Conservation (phyloP, 2,888 invertebrate species). For the Cinara cedri region DNA sequence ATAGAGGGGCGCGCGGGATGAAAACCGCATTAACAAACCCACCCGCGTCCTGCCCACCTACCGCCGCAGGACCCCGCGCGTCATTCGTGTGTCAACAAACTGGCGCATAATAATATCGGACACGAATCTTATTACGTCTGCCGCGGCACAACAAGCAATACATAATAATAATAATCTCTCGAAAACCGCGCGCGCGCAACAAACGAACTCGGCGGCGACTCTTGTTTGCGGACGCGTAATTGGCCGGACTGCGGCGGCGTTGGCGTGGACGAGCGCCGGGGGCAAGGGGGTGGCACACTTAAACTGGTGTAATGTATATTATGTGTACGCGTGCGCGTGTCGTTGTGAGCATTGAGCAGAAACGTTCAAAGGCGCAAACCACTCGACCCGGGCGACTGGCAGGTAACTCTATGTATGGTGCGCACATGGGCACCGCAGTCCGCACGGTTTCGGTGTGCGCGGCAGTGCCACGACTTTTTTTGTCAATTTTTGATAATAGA, state of each 20-base stretch:
- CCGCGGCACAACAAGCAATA: conserved; percentile 11
- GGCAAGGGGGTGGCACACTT: not conserved
- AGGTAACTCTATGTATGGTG: too few species aligned
- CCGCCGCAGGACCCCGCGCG: not conserved
- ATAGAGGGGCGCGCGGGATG: not conserved
- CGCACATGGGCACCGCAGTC: too few species aligned
- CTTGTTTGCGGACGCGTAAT: conserved; percentile 45
- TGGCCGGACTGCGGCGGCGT: conserved; percentile 1
- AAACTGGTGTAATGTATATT: too few species aligned
- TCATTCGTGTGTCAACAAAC: conserved; percentile 43
- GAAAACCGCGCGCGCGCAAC: conserved; percentile 26
- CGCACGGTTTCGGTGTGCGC: not conserved
- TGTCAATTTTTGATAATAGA: too few species aligned
- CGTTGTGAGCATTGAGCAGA: rapidly evolving
- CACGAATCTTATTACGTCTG: conserved; percentile 51
- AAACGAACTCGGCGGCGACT: not conserved
- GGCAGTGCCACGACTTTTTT: not conserved
- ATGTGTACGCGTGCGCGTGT: too few species aligned
- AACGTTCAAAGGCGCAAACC: not conserved
- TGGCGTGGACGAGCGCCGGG: not conserved
- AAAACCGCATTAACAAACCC: conserved; percentile 53
- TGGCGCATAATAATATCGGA: conserved; percentile 53
- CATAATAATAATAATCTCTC: conserved; percentile 31
- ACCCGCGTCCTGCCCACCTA: conserved; percentile 6
- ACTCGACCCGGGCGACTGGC: not conserved